These are phyloP conservation scores for Eulithis testata DNA, from an alignment of 2,888 invertebrate species.

Conservation along the genomic window DNA sequence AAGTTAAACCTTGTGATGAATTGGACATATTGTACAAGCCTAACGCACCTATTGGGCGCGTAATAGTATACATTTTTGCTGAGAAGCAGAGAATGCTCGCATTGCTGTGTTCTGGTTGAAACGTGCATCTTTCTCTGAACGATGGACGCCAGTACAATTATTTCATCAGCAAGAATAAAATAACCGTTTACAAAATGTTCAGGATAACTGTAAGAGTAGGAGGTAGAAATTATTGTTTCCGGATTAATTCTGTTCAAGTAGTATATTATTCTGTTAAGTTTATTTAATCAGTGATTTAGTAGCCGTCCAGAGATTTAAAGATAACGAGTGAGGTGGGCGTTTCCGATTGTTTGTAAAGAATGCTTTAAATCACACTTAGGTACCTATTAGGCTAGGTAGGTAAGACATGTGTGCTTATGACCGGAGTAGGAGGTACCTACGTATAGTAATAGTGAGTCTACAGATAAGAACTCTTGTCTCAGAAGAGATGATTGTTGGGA, in stretches of 20 bases:
- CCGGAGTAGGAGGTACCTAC: not conserved
- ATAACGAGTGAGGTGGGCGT: slow-evolving; percentile 49
- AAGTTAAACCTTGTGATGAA: too few relatives aligned
- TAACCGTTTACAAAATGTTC: not conserved
- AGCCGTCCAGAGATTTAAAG: slow-evolving; percentile 34
- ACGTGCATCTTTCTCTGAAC: too few relatives aligned
- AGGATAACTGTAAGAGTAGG: not conserved
- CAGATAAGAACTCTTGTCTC: too few relatives aligned
- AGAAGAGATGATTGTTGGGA: too few relatives aligned
- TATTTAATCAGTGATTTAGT: slow-evolving; percentile 35
- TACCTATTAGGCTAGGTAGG: not conserved
- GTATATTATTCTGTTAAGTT: slow-evolving; percentile 31
- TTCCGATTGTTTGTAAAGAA: slow-evolving; percentile 44
- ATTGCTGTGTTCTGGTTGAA: too few relatives aligned
- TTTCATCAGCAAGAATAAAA: too few relatives aligned
- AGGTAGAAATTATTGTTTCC: slow-evolving; percentile 41
- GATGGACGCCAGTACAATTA: too few relatives aligned
- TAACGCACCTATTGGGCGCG: too few relatives aligned
- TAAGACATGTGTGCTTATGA: not conserved
- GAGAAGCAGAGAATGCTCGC: too few relatives aligned
- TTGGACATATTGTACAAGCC: too few relatives aligned
- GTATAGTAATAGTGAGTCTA: slow-evolving; percentile 9
- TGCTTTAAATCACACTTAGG: slow-evolving; percentile 37
- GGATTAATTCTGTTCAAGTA: slow-evolving; percentile 50
- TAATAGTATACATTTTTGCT: too few relatives aligned